A percentile compares a stretch with the other conserved stretches of the same genome.
Conservation (phyloP, 2,888 invertebrate species). For the Cerastis rubricosa region DNA sequence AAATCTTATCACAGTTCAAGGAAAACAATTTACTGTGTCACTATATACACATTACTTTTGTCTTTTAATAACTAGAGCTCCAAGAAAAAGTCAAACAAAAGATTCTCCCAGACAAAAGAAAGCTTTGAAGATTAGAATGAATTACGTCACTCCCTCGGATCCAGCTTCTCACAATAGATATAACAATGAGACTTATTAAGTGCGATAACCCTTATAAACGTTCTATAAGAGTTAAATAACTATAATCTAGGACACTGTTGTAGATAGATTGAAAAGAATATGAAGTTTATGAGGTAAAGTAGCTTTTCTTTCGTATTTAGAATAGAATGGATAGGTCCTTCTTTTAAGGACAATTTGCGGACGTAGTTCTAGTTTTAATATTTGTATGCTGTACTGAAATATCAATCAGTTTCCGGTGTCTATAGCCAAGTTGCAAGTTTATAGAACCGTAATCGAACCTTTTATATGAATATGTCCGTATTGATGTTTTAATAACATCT, state of each 20-base stretch:
- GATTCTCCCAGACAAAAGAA: constrained; percentile 50
- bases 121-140: constrained; percentile 63
- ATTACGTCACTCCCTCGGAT: constrained; percentile 57
- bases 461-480: not conserved
- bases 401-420: not conserved
- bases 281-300: not conserved
- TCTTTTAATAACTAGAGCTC: constrained; percentile 45
- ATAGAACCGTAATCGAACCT: not conserved
- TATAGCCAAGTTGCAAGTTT: not conserved
- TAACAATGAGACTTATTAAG: constrained; percentile 66
- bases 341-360: not conserved
- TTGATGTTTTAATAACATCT: not conserved
- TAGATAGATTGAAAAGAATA: constrained; percentile 12
- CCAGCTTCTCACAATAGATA: constrained; percentile 60
- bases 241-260: constrained; percentile 26
- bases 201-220: constrained; percentile 51
- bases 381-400: not conserved
- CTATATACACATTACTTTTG: constrained; percentile 36
- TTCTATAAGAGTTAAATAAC: constrained; percentile 46
- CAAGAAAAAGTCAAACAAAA: constrained; percentile 64
- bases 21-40: constrained; percentile 55
- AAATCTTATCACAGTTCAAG: constrained; percentile 43
- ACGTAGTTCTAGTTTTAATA: not conserved
- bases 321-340: not conserved
- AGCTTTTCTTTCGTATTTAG: not conserved